Base-by-base conservation (phyloP, 2,888 invertebrate species). In the Drosophila sordidula region DNA sequence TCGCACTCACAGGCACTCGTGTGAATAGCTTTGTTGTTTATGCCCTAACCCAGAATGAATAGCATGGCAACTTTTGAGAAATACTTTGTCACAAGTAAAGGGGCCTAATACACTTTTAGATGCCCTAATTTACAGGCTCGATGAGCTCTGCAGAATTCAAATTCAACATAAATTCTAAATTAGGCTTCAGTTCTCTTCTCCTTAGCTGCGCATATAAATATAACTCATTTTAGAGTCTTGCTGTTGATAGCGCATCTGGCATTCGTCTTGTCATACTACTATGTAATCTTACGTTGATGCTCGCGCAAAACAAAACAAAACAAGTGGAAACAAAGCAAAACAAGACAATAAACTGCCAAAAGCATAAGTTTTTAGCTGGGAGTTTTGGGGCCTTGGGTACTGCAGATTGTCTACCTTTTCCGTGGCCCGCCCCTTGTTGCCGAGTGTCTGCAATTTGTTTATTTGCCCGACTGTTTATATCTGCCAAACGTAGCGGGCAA, bases 291-390 rank as follows among this genome's bases (percentile, higher is more conserved):
- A 0, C 14, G 26, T 6, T 26, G 51, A 14, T 51, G 45, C 18
- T 38, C 50, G 42, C 56, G 45, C 36, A 54, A 46, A 58, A 64
- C 65, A 44, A 18, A 50, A 54, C 45, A 61, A 68, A 69, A 47
- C 61, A 55, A 22, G 32, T 38, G 39, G 69, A 79, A 70, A 70
- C 64, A 86, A 82, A 68, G 64, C 70, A 74, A 75, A 84, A 87
- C 72, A 80, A 78, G 70, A 78, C 87, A 80, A 87, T 82, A 82
- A 82, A 84, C 87, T 80, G 84, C 67, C 72, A 84, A 78, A 75
- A 78, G 81, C 84, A 82, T 87, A 82, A 78, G 87, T 78, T 82
- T 80, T 44, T 38, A 67, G 75, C 64, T 55, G 39, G 16, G 29
- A 41, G 36, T 25, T 18, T 36, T 26, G 16, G 18, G 42, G 18